Conservation (phyloP, 2,888 invertebrate species). For the Masnerella sp. region DNA sequence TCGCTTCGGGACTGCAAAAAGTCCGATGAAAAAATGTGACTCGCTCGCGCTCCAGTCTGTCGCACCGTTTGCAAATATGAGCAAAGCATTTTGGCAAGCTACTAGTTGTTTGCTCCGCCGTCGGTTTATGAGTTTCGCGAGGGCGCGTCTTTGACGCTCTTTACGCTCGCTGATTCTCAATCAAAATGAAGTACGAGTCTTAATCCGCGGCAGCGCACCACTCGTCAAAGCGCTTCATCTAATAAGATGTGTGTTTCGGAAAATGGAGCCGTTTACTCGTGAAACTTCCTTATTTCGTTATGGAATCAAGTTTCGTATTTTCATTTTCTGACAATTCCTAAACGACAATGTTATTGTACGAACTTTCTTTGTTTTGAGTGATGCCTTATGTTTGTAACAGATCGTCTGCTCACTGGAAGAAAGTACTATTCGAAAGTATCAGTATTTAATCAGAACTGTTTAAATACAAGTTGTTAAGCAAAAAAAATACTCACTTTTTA, state of each 20-base stretch:
- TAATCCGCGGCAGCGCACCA: constrained; percentile 12
- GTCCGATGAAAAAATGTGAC: constrained; percentile 18
- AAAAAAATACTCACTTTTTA: no score
- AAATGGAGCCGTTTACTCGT: constrained; percentile 1
- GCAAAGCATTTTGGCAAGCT: no score
- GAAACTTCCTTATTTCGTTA: constrained; percentile 3
- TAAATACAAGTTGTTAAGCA: no score
- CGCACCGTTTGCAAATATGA: background rate
- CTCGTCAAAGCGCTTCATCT: constrained; percentile 12
- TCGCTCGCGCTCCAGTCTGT: background rate
- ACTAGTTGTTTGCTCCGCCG: no score
- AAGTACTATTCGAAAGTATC: no score
- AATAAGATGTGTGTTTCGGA: constrained; percentile 3
- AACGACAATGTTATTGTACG: no score
- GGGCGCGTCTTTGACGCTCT: constrained; percentile 32
- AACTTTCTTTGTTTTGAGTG: no score
- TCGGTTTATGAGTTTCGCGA: constrained; percentile 22
- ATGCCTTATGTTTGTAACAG: no score
- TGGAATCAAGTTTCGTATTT: background rate
- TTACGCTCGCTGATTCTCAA: constrained; percentile 49
- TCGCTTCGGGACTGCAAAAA: constrained; percentile 5
- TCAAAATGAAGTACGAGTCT: constrained; percentile 39
- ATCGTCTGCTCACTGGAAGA: no score
- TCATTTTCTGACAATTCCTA: no score
- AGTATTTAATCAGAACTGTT: no score